Conservation (phyloP, 2,888 invertebrate genomes). For the Brachylomia viminalis region DNA sequence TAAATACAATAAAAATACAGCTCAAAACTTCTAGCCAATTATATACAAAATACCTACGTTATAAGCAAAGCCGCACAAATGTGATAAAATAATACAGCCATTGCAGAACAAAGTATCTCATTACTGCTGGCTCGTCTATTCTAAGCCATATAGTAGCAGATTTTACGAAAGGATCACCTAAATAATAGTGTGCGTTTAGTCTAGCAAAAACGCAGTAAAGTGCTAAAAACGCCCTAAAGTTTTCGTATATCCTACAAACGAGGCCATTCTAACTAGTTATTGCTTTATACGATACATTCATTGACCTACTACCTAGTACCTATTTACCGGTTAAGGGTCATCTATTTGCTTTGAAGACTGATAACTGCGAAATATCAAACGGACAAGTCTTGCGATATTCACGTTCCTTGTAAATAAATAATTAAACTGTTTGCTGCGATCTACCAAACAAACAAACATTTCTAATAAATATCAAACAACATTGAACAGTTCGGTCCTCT, state of each 20-base stretch:
- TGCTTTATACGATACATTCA: not conserved
- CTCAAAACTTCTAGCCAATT: no score
- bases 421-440: not conserved
- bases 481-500: not conserved
- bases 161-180: not conserved
- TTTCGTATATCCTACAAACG: not conserved
- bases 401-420: not conserved
- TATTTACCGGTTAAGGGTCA: not conserved
- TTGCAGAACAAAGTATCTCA: conserved; percentile 6
- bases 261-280: not conserved
- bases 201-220: not conserved
- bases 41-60: not conserved
- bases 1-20: not conserved
- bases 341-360: not conserved
- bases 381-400: not conserved
- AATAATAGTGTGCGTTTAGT: not conserved
- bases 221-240: not conserved
- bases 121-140: conserved; percentile 8
- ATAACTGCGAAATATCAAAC: not conserved
- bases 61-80: not conserved
- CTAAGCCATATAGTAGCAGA: not conserved
- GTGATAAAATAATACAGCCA: not conserved
- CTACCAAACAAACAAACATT: not conserved
- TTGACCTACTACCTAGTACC: no score
- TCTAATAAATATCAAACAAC: not conserved